Evolutionary conservation across 1,140 invertebrate species (phyloP), one percentile per base, ranked within the genome.

Genomic region (Leptinotarsa lineolata): DNA sequence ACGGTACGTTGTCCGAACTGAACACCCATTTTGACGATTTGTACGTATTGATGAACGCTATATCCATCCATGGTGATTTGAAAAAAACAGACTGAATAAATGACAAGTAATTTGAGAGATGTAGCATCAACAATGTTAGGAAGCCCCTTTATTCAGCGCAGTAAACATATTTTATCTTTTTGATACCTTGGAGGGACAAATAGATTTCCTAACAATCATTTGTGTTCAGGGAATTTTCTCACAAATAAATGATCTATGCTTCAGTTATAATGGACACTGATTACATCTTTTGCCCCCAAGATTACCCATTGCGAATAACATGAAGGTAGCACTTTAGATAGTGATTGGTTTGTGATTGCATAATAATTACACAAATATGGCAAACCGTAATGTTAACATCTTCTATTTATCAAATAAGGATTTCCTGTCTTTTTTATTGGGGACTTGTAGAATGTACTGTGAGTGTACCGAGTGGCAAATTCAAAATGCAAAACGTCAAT

Each of bases 281-380:
- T 54, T 54, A 54, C n/a, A 54, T 54, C 15, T 54, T n/a, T 1
- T 54, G 15, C 30, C 11, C 11, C 8, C n/a, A 54, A 54, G 13
- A n/a, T 54, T 54, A n/a, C 6, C n/a, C n/a, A 15, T n/a, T 16
- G n/a, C 5, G 48, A n/a, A 13, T 54, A 16, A 54, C 15, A 54
- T 54, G 48, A 54, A 54, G 48, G 48, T 54, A 54, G 48, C 48
- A 54, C 48, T 54, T 54, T 16, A 54, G 16, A 54, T 54, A 54
- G 48, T 54, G 48, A 54, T 54, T 3, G 48, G 48, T 18, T 18
- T 54, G 16, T 16, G 15, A 54, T 54, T 54, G n/a, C 48, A 54
- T 54, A n/a, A 54, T 54, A 54, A 54, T 54, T 54, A 54, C 6
- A 54, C 48, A 54, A 54, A 54, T 54, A 54, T 54, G 48, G 48